phyloP scores from a whole-genome alignment of 2,113 vertebrate species.

The Oreochromis spilurus region DNA sequence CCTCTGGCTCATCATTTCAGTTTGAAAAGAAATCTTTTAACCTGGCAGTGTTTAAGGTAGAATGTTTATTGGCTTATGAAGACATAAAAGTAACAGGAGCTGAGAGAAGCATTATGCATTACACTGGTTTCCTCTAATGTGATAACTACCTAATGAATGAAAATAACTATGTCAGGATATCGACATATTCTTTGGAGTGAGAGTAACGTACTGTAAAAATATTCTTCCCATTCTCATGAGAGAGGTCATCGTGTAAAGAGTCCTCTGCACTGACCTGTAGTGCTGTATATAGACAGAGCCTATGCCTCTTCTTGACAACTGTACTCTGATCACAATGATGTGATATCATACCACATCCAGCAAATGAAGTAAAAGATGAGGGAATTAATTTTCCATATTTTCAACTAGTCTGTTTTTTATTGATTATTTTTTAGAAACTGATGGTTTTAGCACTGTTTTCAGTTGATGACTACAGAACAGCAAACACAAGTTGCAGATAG shows the following conservation, averaged over 20 bases:
- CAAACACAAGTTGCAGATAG: slow-evolving; percentile 8
- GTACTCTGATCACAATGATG: slow-evolving; percentile 4
- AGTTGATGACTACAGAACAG: neutral
- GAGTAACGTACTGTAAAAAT: slow-evolving; percentile 23
- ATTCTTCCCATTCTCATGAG: slow-evolving; percentile 10
- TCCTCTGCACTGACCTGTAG: neutral
- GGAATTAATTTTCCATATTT: slow-evolving; percentile 21
- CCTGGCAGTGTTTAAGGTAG: neutral
- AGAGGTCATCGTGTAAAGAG: neutral
- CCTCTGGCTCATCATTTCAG: neutral
- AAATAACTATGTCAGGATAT: neutral
- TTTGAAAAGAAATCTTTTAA: neutral
- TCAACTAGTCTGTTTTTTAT: neutral
- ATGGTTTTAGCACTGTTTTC: neutral
- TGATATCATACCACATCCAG: neutral
- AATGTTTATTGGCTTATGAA: neutral
- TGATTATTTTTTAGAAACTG: neutral
- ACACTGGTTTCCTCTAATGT: neutral
- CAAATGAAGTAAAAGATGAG: slow-evolving; percentile 22
- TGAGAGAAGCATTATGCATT: neutral
- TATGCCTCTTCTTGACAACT: neutral
- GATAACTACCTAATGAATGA: neutral
- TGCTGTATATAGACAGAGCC: slow-evolving; percentile 15
- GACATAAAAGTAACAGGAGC: neutral
- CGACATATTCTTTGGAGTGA: neutral